Evolutionary conservation across 2,113 vertebrate species (phyloP).

Genomic region (Alligator sinensis): DNA sequence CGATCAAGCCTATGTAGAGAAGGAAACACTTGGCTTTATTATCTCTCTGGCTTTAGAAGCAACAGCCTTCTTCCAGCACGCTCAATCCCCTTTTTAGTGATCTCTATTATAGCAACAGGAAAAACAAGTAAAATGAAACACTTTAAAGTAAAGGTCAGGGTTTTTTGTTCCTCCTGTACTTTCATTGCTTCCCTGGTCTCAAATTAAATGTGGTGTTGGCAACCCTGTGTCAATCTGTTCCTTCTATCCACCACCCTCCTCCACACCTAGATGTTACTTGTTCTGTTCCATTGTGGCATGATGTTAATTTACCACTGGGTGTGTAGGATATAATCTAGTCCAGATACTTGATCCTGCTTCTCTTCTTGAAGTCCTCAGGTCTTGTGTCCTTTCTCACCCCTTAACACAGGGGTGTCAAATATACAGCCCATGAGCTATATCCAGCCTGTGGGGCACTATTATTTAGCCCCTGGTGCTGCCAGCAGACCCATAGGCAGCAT

Average conservation of each 20-base stretch:
- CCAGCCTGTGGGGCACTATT: too few relatives aligned
- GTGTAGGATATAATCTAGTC: not conserved
- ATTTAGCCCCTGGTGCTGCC: too few relatives aligned
- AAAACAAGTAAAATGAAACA: not conserved
- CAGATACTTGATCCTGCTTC: not conserved
- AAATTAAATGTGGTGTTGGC: not conserved
- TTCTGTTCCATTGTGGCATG: not conserved
- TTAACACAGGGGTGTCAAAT: not conserved
- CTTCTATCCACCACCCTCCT: slow-evolving; percentile 35
- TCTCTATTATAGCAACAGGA: not conserved
- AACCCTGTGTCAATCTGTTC: slow-evolving; percentile 12
- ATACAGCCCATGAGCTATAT: too few relatives aligned
- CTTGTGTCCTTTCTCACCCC: fast-evolving
- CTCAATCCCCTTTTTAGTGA: not conserved
- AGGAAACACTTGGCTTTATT: not conserved
- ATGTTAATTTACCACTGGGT: not conserved
- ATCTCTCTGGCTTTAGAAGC: not conserved
- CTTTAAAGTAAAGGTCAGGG: not conserved
- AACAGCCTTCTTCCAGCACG: not conserved
- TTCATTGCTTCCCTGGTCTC: not conserved
- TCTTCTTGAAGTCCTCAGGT: not conserved
- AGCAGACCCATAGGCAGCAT: too few relatives aligned
- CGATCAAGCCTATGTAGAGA: not conserved
- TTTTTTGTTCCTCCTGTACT: not conserved
- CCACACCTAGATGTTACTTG: not conserved